phyloP scores from a whole-genome alignment of 2,797 vertebrate species.

The Champsocephalus esox region DNA sequence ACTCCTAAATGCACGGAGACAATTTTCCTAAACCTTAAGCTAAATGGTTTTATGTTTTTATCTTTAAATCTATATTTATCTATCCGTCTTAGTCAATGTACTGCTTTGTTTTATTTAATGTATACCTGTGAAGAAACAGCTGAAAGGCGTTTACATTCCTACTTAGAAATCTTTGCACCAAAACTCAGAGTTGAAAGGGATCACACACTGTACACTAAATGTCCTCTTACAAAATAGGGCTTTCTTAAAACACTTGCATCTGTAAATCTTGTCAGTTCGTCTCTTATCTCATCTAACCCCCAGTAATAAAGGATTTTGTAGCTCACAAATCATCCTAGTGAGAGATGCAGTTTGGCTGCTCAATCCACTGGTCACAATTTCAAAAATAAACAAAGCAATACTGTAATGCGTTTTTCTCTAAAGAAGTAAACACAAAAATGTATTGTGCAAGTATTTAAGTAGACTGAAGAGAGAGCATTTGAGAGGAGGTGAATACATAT shows the following conservation, averaged over 20 bases:
- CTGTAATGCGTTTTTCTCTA: background rate
- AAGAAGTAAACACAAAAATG: constrained; percentile 14
- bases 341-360: background rate
- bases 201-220: background rate
- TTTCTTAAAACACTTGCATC: background rate
- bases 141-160: background rate
- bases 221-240: background rate
- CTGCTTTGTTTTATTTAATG: background rate
- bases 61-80: background rate
- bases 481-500: background rate
- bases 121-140: background rate
- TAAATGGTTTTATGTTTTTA: background rate
- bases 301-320: background rate
- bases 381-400: constrained; percentile 5
- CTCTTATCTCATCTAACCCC: constrained; percentile 14
- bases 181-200: background rate
- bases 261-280: constrained; percentile 4
- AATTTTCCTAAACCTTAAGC: background rate
- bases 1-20: background rate
- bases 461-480: background rate
- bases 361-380: background rate
- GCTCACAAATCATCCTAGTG: constrained; percentile 6
- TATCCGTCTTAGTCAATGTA: background rate
- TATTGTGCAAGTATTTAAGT: background rate
- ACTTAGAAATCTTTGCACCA: background rate